These are phyloP conservation scores for Enteromius viviparus DNA, from an alignment of 2,797 vertebrate species.

Conservation along the genomic window DNA sequence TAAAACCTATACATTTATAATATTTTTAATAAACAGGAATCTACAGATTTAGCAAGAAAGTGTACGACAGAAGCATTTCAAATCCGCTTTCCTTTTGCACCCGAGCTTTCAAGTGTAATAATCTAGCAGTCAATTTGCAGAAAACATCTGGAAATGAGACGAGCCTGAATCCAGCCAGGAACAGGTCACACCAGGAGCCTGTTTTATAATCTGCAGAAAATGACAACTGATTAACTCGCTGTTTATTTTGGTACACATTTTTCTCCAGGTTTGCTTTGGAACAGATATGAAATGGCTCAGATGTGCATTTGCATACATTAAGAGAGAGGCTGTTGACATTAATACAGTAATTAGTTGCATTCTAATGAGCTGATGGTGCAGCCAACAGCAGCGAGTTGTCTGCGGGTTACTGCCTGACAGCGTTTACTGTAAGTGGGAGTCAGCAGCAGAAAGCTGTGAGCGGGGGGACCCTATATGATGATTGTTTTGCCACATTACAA, in stretches of 20 bases:
- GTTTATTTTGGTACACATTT: conserved; percentile 40
- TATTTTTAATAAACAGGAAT: background rate
- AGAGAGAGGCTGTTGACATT: conserved; percentile 50
- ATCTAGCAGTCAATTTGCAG: conserved; percentile 16
- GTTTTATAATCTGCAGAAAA: conserved; percentile 48
- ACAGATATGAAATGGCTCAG: conserved; percentile 36
- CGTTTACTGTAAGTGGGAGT: background rate
- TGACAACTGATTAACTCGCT: conserved; percentile 39
- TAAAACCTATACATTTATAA: background rate
- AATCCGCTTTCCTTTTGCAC: background rate
- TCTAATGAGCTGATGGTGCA: conserved; percentile 53
- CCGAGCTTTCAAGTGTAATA: conserved; percentile 6
- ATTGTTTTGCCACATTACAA: conserved; percentile 17
- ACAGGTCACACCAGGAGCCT: conserved; percentile 20
- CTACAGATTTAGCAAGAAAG: background rate
- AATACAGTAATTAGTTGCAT: conserved; percentile 58
- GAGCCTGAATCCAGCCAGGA: conserved; percentile 4
- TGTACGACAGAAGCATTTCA: background rate
- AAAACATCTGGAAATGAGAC: conserved; percentile 35
- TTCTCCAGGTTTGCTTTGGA: conserved; percentile 27
- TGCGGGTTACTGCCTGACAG: conserved; percentile 5
- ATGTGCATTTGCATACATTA: conserved; percentile 62
- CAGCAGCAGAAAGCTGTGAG: background rate
- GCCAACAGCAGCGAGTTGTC: conserved; percentile 11
- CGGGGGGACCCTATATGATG: background rate